phyloP scores from a whole-genome alignment of 2,888 invertebrate genomes.

The Oasisia sp. region DNA sequence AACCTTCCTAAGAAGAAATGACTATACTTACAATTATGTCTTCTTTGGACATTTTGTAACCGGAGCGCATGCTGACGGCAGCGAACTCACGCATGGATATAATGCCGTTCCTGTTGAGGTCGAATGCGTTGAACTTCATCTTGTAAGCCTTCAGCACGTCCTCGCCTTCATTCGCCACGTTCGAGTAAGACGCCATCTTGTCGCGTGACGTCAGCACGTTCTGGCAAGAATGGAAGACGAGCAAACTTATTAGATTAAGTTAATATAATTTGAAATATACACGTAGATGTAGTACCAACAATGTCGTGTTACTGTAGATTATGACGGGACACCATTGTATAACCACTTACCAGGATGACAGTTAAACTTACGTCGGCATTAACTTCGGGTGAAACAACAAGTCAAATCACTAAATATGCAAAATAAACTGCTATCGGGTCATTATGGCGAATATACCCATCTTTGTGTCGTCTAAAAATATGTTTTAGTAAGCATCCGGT shows the following conservation, averaged over 20 bases:
- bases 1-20: neutral
- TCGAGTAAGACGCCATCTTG: slow-evolving; percentile 1
- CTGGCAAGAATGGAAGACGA: neutral
- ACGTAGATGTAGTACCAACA: no score
- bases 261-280: no score
- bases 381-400: no score
- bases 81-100: slow-evolving; percentile 41
- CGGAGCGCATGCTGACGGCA: slow-evolving; percentile 41
- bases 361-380: no score
- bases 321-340: no score
- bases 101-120: slow-evolving; percentile 43
- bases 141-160: slow-evolving; percentile 31
- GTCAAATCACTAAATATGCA: no score
- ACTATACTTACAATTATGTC: slow-evolving; percentile 39
- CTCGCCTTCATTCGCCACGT: neutral
- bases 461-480: no score
- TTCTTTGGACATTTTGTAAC: slow-evolving; percentile 39
- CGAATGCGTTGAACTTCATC: slow-evolving; percentile 39
- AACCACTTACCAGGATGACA: no score
- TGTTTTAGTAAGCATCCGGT: no score
- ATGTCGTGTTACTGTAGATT: no score
- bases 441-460: no score
- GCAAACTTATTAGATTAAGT: neutral
- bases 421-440: no score
- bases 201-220: neutral